Conservation (phyloP, 1,140 invertebrate genomes). For the Drosophila obscura region DNA sequence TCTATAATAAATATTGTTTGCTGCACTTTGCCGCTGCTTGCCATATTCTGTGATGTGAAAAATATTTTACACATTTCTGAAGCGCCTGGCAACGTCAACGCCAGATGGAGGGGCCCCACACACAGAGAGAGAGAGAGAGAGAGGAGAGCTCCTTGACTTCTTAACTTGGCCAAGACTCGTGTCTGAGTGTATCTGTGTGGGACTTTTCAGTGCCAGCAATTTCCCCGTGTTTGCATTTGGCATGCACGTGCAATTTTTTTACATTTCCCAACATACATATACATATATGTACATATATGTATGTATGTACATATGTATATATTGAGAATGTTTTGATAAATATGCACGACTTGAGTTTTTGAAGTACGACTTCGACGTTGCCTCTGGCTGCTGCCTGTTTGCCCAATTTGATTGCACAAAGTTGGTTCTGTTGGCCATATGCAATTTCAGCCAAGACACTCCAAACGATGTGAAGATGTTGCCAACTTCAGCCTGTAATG, state of each 20-base stretch:
- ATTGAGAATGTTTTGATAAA: conserved; percentile 80
- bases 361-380: conserved; percentile 43
- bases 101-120: conserved; percentile 34
- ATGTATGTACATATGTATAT: background rate
- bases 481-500: conserved; percentile 59
- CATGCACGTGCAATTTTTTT: conserved; percentile 71
- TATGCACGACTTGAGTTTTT: conserved; percentile 75
- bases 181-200: conserved; percentile 17
- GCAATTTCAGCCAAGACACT: conserved; percentile 56
- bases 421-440: conserved; percentile 65
- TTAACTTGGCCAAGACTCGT: conserved; percentile 6
- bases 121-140: no score
- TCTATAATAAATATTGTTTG: conserved; percentile 72
- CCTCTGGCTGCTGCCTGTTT: conserved; percentile 42
- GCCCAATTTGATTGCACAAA: conserved; percentile 79
- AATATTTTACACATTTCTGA: conserved; percentile 66
- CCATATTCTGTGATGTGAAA: conserved; percentile 60
- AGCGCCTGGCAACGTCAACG: conserved; percentile 37
- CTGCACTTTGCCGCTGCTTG: conserved; percentile 64
- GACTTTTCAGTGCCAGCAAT: conserved; percentile 46
- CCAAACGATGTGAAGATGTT: conserved; percentile 40
- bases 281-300: conserved; percentile 42
- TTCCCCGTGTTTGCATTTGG: conserved; percentile 68
- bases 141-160: conserved; percentile 23
- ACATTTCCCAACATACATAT: conserved; percentile 39